A percentile compares a stretch with the other conserved stretches of the same genome.
Conservation (phyloP, 2,888 invertebrate species). For the Eupithecia tripunctaria region DNA sequence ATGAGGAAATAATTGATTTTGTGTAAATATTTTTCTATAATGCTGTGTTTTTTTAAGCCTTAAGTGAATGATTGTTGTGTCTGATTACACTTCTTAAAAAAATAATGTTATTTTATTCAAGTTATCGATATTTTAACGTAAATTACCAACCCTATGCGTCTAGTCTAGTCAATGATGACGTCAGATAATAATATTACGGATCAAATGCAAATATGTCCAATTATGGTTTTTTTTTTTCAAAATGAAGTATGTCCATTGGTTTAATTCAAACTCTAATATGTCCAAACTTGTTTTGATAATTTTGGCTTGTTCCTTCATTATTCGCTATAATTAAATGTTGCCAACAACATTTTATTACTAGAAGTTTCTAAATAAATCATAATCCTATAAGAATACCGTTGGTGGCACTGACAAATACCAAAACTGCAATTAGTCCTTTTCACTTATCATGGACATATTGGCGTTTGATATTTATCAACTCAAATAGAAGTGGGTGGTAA, state of each 20-base stretch:
- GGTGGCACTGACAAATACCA: constrained; percentile 1
- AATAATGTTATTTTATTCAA: no score
- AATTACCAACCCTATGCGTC: no score
- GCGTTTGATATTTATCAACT: no score
- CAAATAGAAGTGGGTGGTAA: no score
- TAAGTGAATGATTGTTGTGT: no score
- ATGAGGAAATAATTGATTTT: no score
- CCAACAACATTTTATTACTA: background rate
- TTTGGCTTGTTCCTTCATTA: background rate
- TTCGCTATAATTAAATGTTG: background rate
- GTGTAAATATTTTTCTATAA: no score
- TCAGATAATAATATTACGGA: no score
- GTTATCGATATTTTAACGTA: no score
- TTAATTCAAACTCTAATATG: background rate
- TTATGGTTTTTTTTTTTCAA: background rate
- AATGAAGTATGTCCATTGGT: background rate
- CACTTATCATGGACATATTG: constrained; percentile 1
- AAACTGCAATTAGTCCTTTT: constrained; percentile 1
- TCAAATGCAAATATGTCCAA: background rate
- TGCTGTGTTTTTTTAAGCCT: no score
- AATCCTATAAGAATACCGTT: background rate
- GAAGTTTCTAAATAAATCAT: background rate
- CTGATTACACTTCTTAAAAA: no score
- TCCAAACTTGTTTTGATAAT: constrained; percentile 1
- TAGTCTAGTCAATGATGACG: no score